Evolutionary conservation across 2,113 vertebrate species (phyloP).

Genomic region (Heterotis niloticus): DNA sequence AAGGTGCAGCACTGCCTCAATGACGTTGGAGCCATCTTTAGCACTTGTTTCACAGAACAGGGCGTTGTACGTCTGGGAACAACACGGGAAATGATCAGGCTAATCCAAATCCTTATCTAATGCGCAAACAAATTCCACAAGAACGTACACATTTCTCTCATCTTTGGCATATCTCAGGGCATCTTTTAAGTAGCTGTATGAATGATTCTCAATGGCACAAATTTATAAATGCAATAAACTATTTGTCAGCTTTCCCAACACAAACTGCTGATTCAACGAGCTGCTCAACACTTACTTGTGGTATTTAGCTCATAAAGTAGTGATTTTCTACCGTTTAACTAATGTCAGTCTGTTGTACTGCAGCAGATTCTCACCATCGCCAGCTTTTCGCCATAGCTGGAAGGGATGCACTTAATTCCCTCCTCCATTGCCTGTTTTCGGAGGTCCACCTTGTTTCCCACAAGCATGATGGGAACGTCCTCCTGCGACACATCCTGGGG

Average conservation of each 20-base stretch:
- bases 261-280: too few species aligned
- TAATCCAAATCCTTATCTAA: background rate
- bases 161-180: background rate
- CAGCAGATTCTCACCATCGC: conserved; percentile 78
- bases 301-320: too few species aligned
- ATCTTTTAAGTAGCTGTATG: background rate
- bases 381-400: conserved; percentile 85
- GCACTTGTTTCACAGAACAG: conserved; percentile 91
- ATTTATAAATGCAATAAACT: too few species aligned
- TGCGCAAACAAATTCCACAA: background rate
- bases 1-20: conserved; percentile 88
- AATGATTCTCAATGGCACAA: too few species aligned
- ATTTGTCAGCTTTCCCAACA: too few species aligned
- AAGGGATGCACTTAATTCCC: conserved; percentile 69
- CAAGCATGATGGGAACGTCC: conserved; percentile 89
- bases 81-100: conserved; percentile 29
- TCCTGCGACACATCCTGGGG: conserved; percentile 77
- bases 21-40: conserved; percentile 82
- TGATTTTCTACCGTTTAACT: too few species aligned
- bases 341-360: background rate
- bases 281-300: too few species aligned
- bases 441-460: conserved; percentile 92
- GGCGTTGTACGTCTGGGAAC: conserved; percentile 72
- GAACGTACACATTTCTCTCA: background rate
- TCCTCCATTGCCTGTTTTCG: conserved; percentile 60